Evolutionary conservation across 1,140 invertebrate species (phyloP), one percentile per base, ranked within the genome.

Genomic region (Diabrotica virgifera): DNA sequence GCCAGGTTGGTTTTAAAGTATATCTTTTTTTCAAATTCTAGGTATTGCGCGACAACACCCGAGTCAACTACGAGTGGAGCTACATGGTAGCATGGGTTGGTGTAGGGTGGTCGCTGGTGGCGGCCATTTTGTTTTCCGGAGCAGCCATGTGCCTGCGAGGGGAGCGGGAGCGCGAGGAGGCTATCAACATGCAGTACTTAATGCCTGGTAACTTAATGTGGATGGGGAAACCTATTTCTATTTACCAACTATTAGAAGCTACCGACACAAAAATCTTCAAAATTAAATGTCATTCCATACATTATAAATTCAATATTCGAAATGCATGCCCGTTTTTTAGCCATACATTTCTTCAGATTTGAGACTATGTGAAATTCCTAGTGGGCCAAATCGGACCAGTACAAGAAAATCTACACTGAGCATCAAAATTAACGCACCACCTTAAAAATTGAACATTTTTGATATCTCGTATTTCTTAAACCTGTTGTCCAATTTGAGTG

Each of bases 151-250:
- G 94, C 82, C 87, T 96, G 79, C 86, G 93, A 79, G 91, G 90
- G 79, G 94, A 97, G 82, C 87, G 91, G 79, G 93, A 95, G 82
- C 86, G 90, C 79, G 94, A 97, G 81, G 92, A 95, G 82, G 91
- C 93, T 78, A 90, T 95, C 85, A 96, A 96, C 85, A 93, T 96
- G 91, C 94, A 96, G 85, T 96, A 97, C 84, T 86, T 96, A 82
- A 96, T 97, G 95, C 95, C 94, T 81, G 93, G 94, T 96, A 89
- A 84, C 84, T 80, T 72, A 46, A 46, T 46, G n/a, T 46, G 40
- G 40, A 8, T 68, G 35, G 51, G 60, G 60, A 52, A 53, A 37
- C 60, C 37, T 62, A 54, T 62, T 62, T 37, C 51, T 62, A 54
- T 58, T 13, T 10, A 54, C 24, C 24, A 24, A 24, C 24, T 4